Evolutionary conservation across 1,140 invertebrate species (phyloP), one percentile per base, ranked within the genome.

Genomic region (Adoxophyes honmai): DNA sequence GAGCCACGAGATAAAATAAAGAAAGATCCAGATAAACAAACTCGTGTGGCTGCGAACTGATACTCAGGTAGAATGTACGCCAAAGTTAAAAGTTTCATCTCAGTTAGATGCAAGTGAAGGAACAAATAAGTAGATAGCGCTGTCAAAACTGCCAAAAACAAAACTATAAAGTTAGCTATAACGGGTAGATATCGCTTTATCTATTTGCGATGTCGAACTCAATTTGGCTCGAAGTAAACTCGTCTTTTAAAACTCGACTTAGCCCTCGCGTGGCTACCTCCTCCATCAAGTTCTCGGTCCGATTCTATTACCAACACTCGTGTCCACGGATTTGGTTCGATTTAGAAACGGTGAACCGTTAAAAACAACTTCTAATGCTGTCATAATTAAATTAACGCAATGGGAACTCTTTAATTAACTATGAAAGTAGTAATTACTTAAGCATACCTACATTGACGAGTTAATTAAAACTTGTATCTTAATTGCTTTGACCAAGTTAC

Each of bases 111-210:
- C 85, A 86, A 68, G 68, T 75, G 68, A 77, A 76, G 66, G 82
- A 84, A 85, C 81, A 86, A 86, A 88, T 84, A 88, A 86, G 80
- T 82, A 83, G 80, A 83, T 79, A 78, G 73, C 77, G 70, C 70
- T 77, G 86, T 88, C 86, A 87, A 84, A 88, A 88, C 79, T 86
- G 82, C 82, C 85, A 89, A 89, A 89, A 90, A 90, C 87, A 90
- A 89, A 89, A 88, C 88, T 81, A 89, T 90, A 90, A 90, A 90
- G 73, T 89, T 86, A 73, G 78, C 71, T 78, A 86, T 84, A 82
- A 82, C 76, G 66, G 73, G 64, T 73, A 75, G 78, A 81, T 82
- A 85, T 75, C 79, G 73, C 71, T 86, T 85, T 84, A 89, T 86
- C 86, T 86, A 80, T 83, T 85, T 75, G 73, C 77, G 59, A 84